phyloP scores from a whole-genome alignment of 1,140 invertebrate species.

The Papilio xuthus region DNA sequence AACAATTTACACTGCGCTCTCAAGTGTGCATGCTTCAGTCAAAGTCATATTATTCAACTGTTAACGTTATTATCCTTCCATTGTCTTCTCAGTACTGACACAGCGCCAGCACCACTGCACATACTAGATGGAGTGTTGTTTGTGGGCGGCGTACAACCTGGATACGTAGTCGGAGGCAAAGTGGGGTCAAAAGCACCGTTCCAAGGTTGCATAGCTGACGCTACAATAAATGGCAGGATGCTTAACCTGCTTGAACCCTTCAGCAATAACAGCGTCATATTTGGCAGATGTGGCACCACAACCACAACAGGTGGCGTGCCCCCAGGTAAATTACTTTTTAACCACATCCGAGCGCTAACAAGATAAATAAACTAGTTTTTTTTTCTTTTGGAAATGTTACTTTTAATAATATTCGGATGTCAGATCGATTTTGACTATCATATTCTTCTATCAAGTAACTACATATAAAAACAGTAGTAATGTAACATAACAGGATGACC shows the following conservation, averaged over 20 bases:
- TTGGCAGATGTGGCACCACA: conserved; percentile 67
- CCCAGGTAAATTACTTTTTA: conserved; percentile 54
- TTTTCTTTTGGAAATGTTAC: background rate
- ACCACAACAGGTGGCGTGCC: conserved; percentile 61
- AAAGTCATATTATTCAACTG: background rate
- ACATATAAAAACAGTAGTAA: too few relatives aligned
- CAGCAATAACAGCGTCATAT: conserved; percentile 65
- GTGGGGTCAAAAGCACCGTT: conserved; percentile 82
- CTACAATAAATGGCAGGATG: conserved; percentile 90
- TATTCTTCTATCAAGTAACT: background rate
- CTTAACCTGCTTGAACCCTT: conserved; percentile 86
- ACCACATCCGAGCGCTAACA: background rate
- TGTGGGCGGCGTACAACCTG: conserved; percentile 91
- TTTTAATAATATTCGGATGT: background rate
- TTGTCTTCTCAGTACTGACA: conserved; percentile 76
- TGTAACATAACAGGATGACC: too few relatives aligned
- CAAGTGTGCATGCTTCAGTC: background rate
- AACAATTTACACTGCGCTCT: too few relatives aligned
- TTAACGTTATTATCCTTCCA: background rate
- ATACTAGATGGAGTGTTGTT: conserved; percentile 87
- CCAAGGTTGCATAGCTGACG: conserved; percentile 93
- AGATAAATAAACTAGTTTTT: background rate
- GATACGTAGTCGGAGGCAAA: conserved; percentile 75
- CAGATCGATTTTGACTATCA: background rate
- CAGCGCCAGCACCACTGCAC: conserved; percentile 82